Evolutionary conservation across 2,888 invertebrate species (phyloP).

Genomic region (Scelioninae gen. 1): DNA sequence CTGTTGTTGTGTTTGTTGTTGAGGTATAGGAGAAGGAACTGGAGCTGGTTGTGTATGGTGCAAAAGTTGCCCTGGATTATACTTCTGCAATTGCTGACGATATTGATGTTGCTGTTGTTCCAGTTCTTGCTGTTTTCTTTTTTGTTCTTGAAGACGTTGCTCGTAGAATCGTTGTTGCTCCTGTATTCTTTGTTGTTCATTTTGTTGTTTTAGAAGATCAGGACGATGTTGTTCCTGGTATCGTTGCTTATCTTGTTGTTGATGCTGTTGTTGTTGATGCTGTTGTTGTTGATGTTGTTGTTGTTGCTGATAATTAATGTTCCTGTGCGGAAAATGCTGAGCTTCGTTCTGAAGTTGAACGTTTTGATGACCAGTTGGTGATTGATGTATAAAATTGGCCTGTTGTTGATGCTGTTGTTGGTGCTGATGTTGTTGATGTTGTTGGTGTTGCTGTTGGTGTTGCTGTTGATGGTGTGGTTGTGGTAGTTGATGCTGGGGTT

Average conservation of each 20-base stretch:
- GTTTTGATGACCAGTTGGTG: slow-evolving; percentile 38
- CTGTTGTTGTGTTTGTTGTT: too few relatives aligned
- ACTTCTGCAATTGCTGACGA: slow-evolving; percentile 82
- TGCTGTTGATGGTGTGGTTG: too few relatives aligned
- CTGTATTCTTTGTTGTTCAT: slow-evolving; percentile 71
- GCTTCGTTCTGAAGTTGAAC: slow-evolving; percentile 45
- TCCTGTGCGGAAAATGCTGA: slow-evolving; percentile 56
- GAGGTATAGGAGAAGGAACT: too few relatives aligned
- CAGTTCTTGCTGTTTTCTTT: slow-evolving; percentile 79
- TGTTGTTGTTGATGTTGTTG: slow-evolving; percentile 75
- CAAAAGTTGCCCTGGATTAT: slow-evolving; percentile 75
- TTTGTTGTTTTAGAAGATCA: slow-evolving; percentile 71
- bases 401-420: slow-evolving; percentile 76
- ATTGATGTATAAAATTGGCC: slow-evolving; percentile 41
- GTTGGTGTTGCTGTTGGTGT: too few relatives aligned
- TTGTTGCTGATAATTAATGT: slow-evolving; percentile 74
- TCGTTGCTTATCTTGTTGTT: slow-evolving; percentile 76
- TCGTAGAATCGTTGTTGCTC: slow-evolving; percentile 75
- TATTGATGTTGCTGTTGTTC: slow-evolving; percentile 81
- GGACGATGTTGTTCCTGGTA: slow-evolving; percentile 73
- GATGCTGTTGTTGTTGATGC: slow-evolving; percentile 73
- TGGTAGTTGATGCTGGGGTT: too few relatives aligned
- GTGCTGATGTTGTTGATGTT: slow-evolving; percentile 38
- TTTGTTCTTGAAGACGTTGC: slow-evolving; percentile 77
- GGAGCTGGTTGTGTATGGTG: slow-evolving; percentile 76